Conservation (phyloP, 2,888 invertebrate genomes). For the Torymus texanus region DNA sequence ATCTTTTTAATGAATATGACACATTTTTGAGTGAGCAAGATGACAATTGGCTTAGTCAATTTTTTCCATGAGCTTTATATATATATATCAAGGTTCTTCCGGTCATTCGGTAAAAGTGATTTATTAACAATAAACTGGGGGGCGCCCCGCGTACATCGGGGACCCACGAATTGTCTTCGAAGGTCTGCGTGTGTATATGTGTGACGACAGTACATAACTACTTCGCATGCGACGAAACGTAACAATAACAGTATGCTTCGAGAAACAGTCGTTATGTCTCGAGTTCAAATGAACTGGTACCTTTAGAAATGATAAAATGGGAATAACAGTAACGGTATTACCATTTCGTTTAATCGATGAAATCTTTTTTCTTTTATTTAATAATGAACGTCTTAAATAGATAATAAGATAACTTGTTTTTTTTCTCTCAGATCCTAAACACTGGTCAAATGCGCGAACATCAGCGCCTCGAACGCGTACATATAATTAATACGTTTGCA, state of each 20-base stretch:
- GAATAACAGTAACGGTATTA: constrained; percentile 49
- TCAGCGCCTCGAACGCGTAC: constrained; percentile 54
- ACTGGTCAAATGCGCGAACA: constrained; percentile 58
- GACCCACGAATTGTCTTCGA: constrained; percentile 42
- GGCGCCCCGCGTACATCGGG: constrained; percentile 14
- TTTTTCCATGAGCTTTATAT: constrained; percentile 27
- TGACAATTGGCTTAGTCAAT: constrained; percentile 50
- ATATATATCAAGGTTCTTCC: constrained; percentile 29
- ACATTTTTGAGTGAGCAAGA: constrained; percentile 49
- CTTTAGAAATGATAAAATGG: constrained; percentile 53
- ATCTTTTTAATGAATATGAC: constrained; percentile 38
- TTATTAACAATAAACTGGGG: constrained; percentile 46
- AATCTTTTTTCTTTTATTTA: constrained; percentile 39
- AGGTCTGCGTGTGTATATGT: constrained; percentile 38
- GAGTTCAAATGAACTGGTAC: constrained; percentile 48
- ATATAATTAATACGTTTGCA: constrained; percentile 54
- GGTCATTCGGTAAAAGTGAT: constrained; percentile 46
- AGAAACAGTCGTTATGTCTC: constrained; percentile 51
- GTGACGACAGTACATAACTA: constrained; percentile 47
- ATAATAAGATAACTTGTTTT: constrained; percentile 53
- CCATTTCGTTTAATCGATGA: constrained; percentile 31
- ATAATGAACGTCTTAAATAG: constrained; percentile 53
- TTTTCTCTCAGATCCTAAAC: constrained; percentile 60
- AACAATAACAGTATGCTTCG: constrained; percentile 53
- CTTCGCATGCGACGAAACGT: constrained; percentile 53